Conservation (phyloP, 2,113 vertebrate genomes). For the Eurystomus gularis region DNA sequence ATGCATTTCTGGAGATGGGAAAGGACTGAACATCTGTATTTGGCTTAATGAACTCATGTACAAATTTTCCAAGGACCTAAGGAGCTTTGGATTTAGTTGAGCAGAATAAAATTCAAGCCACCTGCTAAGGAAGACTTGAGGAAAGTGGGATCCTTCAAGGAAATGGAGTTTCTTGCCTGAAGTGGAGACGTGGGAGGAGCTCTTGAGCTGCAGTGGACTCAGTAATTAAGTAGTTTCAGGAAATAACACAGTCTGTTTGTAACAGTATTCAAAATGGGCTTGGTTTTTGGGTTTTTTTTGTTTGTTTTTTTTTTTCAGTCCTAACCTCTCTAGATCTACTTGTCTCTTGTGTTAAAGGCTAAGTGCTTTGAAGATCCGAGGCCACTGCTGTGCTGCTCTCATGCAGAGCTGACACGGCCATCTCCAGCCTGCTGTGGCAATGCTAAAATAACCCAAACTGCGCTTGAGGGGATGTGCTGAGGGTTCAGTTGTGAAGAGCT, state of each 20-base stretch:
- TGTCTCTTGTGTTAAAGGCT: background rate
- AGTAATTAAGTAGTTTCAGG: background rate
- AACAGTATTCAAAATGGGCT: background rate
- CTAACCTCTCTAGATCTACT: background rate
- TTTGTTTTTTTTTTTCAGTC: background rate
- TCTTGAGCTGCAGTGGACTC: background rate
- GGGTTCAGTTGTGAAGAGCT: background rate
- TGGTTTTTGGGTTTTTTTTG: too few relatives aligned
- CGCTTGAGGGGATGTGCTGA: background rate
- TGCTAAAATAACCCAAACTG: background rate
- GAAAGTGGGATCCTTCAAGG: background rate
- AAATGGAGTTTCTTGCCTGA: background rate
- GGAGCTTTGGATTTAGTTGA: background rate
- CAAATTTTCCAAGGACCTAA: background rate
- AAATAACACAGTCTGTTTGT: background rate
- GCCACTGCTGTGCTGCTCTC: background rate
- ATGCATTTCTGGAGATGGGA: background rate
- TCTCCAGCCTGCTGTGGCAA: fast-evolving
- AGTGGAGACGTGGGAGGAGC: background rate
- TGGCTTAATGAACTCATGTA: background rate
- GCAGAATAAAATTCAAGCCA: background rate
- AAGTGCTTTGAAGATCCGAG: background rate
- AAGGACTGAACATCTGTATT: background rate
- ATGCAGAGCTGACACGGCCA: background rate
- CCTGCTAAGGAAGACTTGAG: background rate